Base-by-base conservation (phyloP, 92 coral and sea anemone genomes). In the Nematostella vectensis region DNA sequence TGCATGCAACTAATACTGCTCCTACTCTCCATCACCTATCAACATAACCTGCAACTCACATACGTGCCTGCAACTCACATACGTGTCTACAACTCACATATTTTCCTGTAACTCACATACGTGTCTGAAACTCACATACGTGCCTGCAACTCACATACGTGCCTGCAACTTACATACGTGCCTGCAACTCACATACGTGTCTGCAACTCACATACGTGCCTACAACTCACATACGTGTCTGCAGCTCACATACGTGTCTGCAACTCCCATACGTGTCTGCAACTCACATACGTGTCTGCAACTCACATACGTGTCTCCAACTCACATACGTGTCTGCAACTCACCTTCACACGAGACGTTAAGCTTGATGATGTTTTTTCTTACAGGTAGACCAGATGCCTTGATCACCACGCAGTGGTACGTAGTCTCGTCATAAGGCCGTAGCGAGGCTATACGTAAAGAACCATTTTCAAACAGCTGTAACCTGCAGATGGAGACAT, bases 391-490 rank as follows among this genome's bases (percentile, higher is more conserved):
- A 50, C 53, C 23, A 50, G 33, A 40, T 50, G 27, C n/a, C 36
- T 27, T 44, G 4, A 23, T 21, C 25, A 8, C 57, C 6, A 39
- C 29, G 38, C 63, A 30, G 25, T 39, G 33, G 56, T 55, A 66
- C 3, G 4, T 16, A 8, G 55, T 55, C 3, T 57, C 72, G 33
- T 66, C 72, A 12, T 55, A 55, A 17, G 72, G 72, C 27, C 48
- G 39, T 23, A 66, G n/a, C 2, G 62, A 40, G 0, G 61, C 11
- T 21, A 66, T 55, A 27, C 44, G 28, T 20, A 66, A 52, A 2
- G 72, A 66, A 3, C 72, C 72, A 55, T 55, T 66, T 12, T 29
- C 24, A 13, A 54, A 56, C 16, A 66, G 23, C 18, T 11, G 4
- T 4, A 45, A 4, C 51, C 51, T 45, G 8, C 42, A 8, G 8